These are phyloP conservation scores for Turritopsis rubra DNA, from an alignment of 30 jellyfish, hydroid and myxozoan genomes.

Conservation along the genomic window DNA sequence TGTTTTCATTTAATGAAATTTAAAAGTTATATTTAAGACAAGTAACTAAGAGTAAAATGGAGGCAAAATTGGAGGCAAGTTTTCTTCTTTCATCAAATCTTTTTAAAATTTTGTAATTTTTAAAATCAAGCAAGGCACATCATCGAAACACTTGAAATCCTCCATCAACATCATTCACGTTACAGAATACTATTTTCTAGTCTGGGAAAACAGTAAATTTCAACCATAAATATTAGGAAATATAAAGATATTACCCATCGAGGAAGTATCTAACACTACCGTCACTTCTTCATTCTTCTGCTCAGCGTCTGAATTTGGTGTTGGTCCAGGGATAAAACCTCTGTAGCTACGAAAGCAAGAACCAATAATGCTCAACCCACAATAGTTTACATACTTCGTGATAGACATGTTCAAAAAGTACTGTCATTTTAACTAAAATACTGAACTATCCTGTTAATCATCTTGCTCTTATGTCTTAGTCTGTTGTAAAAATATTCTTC, in stretches of 20 bases:
- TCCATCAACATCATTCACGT: background rate
- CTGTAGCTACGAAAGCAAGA: conserved; percentile 44
- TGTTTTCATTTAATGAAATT: too few relatives aligned
- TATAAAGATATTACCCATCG: too few relatives aligned
- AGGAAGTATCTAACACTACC: conserved; percentile 2
- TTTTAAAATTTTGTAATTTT: too few relatives aligned
- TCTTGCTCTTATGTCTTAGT: too few relatives aligned
- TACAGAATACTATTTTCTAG: background rate
- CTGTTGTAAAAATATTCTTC: background rate
- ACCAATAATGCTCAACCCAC: conserved; percentile 60
- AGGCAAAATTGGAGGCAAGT: too few relatives aligned
- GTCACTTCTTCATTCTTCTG: conserved; percentile 23
- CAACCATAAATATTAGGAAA: too few relatives aligned
- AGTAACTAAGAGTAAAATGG: too few relatives aligned
- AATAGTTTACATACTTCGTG: conserved; percentile 44
- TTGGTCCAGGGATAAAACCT: conserved; percentile 24
- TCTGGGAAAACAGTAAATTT: background rate
- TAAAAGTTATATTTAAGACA: too few relatives aligned
- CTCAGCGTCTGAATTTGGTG: background rate
- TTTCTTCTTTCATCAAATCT: too few relatives aligned
- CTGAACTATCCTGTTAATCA: background rate
- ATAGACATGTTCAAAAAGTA: background rate
- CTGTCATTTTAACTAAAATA: background rate
- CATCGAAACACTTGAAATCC: too few relatives aligned
- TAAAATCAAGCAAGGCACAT: too few relatives aligned